phyloP scores from a whole-genome alignment of 2,888 invertebrate genomes.

The Polyploca ridens region DNA sequence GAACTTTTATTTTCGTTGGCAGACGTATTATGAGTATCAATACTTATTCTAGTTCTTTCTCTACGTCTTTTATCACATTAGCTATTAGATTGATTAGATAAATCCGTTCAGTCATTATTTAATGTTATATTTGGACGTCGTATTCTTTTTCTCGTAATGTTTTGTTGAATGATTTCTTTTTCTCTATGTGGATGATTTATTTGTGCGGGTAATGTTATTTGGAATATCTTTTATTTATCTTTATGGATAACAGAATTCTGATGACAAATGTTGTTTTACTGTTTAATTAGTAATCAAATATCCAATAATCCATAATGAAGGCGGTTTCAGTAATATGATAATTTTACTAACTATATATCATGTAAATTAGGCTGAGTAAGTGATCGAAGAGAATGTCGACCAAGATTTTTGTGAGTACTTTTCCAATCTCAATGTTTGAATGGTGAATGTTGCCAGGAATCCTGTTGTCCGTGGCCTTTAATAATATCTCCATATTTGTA shows the following conservation, averaged over 20 bases:
- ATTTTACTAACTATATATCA: no score
- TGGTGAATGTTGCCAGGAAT: not conserved
- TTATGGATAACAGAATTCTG: not conserved
- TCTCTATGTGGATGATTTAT: not conserved
- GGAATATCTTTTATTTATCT: not conserved
- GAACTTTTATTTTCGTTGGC: slow-evolving; percentile 2
- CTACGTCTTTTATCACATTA: slow-evolving; percentile 8
- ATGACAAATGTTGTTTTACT: no score
- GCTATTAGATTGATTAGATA: slow-evolving; percentile 16
- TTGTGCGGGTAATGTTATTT: not conserved
- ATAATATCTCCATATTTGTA: not conserved
- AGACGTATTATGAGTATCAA: not conserved
- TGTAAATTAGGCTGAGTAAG: no score
- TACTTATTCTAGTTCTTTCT: slow-evolving; percentile 2
- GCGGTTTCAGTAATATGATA: no score
- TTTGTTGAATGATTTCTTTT: slow-evolving; percentile 10
- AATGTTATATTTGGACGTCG: slow-evolving; percentile 7
- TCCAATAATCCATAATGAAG: no score
- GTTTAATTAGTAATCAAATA: no score
- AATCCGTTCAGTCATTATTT: slow-evolving; percentile 14
- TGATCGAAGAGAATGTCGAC: not conserved
- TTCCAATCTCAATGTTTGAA: not conserved
- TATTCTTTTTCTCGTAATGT: slow-evolving; percentile 8
- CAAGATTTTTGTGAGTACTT: not conserved
- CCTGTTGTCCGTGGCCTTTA: not conserved